Evolutionary conservation across 2,888 invertebrate genomes (phyloP), one percentile per base, ranked within the genome.

Genomic region (Acholoe squamosa): DNA sequence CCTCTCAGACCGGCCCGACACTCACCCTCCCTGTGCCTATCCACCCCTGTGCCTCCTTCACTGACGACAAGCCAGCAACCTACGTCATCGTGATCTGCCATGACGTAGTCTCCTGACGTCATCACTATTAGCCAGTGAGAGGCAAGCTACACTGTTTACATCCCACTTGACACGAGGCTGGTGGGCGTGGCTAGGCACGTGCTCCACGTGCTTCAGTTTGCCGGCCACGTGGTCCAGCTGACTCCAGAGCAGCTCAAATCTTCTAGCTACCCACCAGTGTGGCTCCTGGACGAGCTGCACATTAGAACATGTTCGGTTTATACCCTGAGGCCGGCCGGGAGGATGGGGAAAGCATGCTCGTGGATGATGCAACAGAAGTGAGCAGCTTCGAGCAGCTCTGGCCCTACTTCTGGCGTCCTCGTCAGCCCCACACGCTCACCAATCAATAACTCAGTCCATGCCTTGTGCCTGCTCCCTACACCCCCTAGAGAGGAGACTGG

Each of bases 371-470:
- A 28, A 16, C 71, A 71, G 71, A 0, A 71, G 14, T 28, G n/a
- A 28, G 71, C 25, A 71, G 71, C 71, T n/a, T 3, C 71, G 25
- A 71, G 71, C 71, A 43, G 43, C 71, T 14, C 71, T 71, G 71
- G 28, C 71, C 7, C 71, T 28, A 28, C 71, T 16, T 22, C 25
- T 61, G 61, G 3, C 14, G n/a, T 61, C 61, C 61, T 61, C n/a
- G 61, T 61, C 43, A 61, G 54, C 54, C 10, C 7, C n/a, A n/a
- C n/a, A n/a, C n/a, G n/a, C n/a, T n/a, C 16, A 25, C 28, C 19
- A 71, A 71, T 71, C 71, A 71, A 71, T 71, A 71, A 71, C 71
- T 19, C 61, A n/a, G 61, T 7, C 61, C 14, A 19, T n/a, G 71
- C 31, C 71, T 71, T 5, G 28, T 28, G 61, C 22, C 61, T n/a